Evolutionary conservation across 2,113 vertebrate species (phyloP).

Genomic region (Boulengeromyrus knoepffleri): DNA sequence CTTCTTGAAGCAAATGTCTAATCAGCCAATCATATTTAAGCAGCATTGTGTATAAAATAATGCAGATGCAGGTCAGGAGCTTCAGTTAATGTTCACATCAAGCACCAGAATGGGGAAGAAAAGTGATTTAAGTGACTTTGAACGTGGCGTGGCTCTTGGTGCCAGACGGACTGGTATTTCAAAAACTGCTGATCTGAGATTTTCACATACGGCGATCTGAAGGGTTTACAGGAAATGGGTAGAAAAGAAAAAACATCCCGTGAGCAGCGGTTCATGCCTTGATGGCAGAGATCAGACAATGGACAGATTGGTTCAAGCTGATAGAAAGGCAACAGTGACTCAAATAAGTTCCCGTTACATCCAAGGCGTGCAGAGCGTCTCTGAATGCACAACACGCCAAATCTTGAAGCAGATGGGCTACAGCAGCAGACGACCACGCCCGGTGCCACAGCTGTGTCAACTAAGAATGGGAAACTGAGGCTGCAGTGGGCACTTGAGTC

Average conservation of each 20-base stretch:
- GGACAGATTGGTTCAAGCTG: neutral
- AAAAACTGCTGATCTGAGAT: too few relatives aligned
- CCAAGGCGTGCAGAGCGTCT: neutral
- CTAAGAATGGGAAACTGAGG: too few relatives aligned
- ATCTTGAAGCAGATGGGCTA: neutral
- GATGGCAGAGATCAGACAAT: neutral
- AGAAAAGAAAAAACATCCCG: neutral
- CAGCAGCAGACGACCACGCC: neutral
- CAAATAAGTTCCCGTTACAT: neutral
- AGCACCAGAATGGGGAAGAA: neutral
- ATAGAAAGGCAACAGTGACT: too few relatives aligned
- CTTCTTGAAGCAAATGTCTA: neutral
- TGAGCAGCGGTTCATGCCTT: neutral
- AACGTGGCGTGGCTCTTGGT: neutral
- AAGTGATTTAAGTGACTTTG: neutral
- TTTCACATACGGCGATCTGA: neutral
- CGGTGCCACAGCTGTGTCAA: too few relatives aligned
- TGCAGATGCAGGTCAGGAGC: too few relatives aligned
- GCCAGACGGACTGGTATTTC: too few relatives aligned
- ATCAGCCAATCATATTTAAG: neutral
- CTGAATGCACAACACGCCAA: neutral
- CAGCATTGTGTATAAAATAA: neutral
- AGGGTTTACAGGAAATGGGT: neutral
- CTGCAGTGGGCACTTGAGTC: neutral
- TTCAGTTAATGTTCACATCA: neutral